phyloP scores from a whole-genome alignment of 2,888 invertebrate species.

The Entomobrya multifasciata region DNA sequence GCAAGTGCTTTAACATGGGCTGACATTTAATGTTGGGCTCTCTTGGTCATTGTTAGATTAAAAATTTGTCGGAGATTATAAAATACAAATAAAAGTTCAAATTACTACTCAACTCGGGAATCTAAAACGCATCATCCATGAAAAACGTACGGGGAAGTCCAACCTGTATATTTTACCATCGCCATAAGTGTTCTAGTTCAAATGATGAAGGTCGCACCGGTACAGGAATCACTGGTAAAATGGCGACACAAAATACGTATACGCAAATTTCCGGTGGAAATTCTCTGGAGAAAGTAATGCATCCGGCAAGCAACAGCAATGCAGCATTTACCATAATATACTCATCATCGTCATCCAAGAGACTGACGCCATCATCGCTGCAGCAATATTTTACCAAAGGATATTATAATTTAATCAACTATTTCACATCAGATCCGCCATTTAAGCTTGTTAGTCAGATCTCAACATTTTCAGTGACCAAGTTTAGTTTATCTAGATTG shows the following conservation, averaged over 20 bases:
- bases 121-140: constrained; percentile 10
- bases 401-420: too few relatives aligned
- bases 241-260: constrained; percentile 40
- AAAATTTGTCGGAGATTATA: too few relatives aligned
- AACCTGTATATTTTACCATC: too few relatives aligned
- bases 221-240: too few relatives aligned
- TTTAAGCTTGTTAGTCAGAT: constrained; percentile 23
- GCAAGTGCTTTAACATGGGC: background rate
- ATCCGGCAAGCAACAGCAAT: background rate
- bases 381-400: constrained; percentile 35
- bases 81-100: too few relatives aligned
- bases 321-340: background rate
- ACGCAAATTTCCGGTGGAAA: too few relatives aligned
- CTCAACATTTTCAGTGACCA: constrained; percentile 23
- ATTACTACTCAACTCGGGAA: too few relatives aligned
- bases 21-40: background rate
- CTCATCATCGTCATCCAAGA: background rate
- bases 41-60: background rate
- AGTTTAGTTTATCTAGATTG: constrained; percentile 19
- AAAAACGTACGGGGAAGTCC: background rate
- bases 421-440: background rate
- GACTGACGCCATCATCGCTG: constrained; percentile 24
- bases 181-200: too few relatives aligned
- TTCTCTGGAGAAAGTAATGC: too few relatives aligned
- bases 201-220: too few relatives aligned